Evolutionary conservation across 2,888 invertebrate genomes (phyloP).

Genomic region (Acleris laterana): DNA sequence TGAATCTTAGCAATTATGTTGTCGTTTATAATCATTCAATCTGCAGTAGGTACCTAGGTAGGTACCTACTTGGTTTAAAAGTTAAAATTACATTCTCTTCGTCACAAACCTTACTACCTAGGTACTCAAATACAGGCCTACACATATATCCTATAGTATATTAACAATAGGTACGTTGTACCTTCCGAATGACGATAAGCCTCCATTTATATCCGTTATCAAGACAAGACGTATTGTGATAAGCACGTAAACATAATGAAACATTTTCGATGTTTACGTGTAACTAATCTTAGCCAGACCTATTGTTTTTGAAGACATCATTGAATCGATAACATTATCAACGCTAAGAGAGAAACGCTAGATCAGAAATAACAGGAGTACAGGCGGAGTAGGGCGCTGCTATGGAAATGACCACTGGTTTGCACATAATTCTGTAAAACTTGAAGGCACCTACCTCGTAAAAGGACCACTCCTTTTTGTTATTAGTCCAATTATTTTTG

Average conservation of each 20-base stretch:
- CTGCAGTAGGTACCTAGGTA: not conserved
- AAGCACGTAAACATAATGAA: conserved; percentile 63
- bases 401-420: conserved; percentile 11
- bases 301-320: conserved; percentile 35
- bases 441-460: conserved; percentile 89
- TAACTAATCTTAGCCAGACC: conserved; percentile 43
- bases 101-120: not conserved
- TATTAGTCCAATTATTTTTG: conserved; percentile 95
- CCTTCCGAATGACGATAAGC: conserved; percentile 14
- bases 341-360: not conserved
- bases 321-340: not conserved
- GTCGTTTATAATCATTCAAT: conserved; percentile 33
- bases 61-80: not conserved
- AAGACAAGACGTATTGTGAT: conserved; percentile 41
- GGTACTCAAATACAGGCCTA: conserved; percentile 2
- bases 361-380: not conserved
- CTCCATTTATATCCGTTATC: conserved; percentile 26
- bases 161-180: not conserved
- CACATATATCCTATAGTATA: not conserved
- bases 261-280: conserved; percentile 19
- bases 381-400: not conserved
- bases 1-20: not conserved
- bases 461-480: conserved; percentile 96
- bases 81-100: not conserved
- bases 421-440: conserved; percentile 50